Base-by-base conservation (phyloP, 2,888 invertebrate species). In the Epinotia nisella region DNA sequence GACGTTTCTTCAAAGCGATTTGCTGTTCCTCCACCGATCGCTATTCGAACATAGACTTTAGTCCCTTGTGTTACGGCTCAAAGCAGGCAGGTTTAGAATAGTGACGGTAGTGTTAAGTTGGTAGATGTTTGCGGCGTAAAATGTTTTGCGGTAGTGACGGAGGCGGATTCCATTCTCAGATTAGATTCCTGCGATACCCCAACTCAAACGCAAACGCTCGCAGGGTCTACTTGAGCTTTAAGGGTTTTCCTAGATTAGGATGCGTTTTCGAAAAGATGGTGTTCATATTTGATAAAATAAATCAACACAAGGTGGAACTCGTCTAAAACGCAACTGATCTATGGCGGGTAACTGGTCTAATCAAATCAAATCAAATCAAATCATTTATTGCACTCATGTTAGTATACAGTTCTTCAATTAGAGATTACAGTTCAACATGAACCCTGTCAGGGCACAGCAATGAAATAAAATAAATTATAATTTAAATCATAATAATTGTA, bases 131-230 rank as follows among this genome's bases (percentile, higher is more conserved):
- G 49, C 29, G 39, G 70, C 58, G 67, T 61, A 49, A 72, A 72
- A 72, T 72, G 67, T 72, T 72, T 62, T 72, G 72, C 72, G 67
- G 70, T 70, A 61, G 64, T 66, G 74, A 66, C 70, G 67, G 39
- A 59, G 58, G 61, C 61, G 62, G 66, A 75, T 76, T 76, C 76
- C 73, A 74, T 74, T 53, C 71, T 61, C 65, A 75, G 76, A 76
- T 75, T 76, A 71, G 75, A 76, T 76, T 74, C 75, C 62, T 39
- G 55, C 55, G 73, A 72, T 68, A 66, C 53, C 75, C 70, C 60
- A 61, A 53, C 72, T 73, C 73, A 74, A 69, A 71, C 69, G 67
- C 59, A 69, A 51, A 58, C 49, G 65, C 58, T 66, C 21, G 51
- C 39, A 17, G 39, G 19, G 51, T 56, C 53, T 59, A 58, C 51